These are phyloP conservation scores for Bos indicus DNA, from an alignment of 2,113 vertebrate genomes.

Conservation along the genomic window DNA sequence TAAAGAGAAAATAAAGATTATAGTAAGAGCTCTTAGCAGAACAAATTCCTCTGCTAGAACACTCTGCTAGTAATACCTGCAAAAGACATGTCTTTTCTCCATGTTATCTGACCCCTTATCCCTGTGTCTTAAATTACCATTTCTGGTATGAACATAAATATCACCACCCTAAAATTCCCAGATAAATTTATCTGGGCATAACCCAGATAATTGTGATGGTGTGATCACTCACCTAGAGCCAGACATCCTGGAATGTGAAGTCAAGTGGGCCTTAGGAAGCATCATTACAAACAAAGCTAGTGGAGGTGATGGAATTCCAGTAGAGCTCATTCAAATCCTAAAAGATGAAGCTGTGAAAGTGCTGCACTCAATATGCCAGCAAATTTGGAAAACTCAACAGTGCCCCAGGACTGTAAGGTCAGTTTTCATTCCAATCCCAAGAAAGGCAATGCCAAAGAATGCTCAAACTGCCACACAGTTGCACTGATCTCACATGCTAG, in stretches of 20 bases:
- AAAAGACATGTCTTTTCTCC: neutral
- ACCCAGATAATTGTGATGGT: neutral
- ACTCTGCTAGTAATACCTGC: neutral
- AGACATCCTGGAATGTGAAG: neutral
- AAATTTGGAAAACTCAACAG: neutral
- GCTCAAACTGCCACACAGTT: neutral
- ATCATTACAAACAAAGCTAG: neutral
- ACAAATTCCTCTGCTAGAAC: neutral
- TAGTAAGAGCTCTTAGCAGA: neutral
- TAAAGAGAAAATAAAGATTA: neutral
- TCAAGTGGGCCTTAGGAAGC: neutral
- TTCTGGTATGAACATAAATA: neutral
- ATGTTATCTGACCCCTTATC: neutral
- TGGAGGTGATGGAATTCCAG: neutral
- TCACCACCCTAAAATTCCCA: neutral
- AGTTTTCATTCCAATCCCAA: neutral
- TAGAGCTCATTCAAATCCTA: neutral
- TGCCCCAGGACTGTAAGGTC: neutral
- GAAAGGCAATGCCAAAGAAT: neutral
- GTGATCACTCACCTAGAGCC: neutral
- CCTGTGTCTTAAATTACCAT: neutral
- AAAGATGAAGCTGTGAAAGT: neutral
- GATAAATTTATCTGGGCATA: neutral
- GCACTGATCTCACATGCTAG: neutral
- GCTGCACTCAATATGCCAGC: neutral